Evolutionary conservation across 2,797 vertebrate species (phyloP).

Genomic region (Esox masquinongy): DNA sequence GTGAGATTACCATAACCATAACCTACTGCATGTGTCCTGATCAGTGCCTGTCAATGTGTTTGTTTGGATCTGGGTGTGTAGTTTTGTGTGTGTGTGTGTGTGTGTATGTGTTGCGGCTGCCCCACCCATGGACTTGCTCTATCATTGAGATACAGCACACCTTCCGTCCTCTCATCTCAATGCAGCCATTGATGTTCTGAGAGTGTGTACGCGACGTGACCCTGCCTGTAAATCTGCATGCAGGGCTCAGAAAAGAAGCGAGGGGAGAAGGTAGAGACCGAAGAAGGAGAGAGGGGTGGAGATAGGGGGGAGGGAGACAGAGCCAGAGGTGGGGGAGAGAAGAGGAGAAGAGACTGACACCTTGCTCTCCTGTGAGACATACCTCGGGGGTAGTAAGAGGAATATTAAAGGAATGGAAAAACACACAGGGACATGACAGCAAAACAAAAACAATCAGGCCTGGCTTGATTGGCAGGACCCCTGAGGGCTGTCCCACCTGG

Average conservation of each 20-base stretch:
- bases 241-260: conserved; percentile 1
- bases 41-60: background rate
- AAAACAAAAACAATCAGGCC: conserved; percentile 51
- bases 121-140: conserved; percentile 22
- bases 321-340: conserved; percentile 22
- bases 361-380: conserved; percentile 9
- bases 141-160: conserved; percentile 41
- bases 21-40: background rate
- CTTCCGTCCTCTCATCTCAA: conserved; percentile 30
- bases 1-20: background rate
- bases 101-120: conserved; percentile 13
- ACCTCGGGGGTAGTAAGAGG: conserved; percentile 1
- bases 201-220: conserved; percentile 17
- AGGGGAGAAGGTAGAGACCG: background rate
- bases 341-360: conserved; percentile 12
- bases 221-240: conserved; percentile 7
- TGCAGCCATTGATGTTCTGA: conserved; percentile 37
- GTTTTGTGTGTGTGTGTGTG: conserved; percentile 19
- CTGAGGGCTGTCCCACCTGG: conserved; percentile 24
- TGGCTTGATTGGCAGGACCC: conserved; percentile 54
- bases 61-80: conserved; percentile 22
- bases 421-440: conserved; percentile 19
- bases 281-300: background rate
- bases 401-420: conserved; percentile 13
- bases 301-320: background rate